Conservation (phyloP, 1,140 invertebrate genomes). For the Luehdorfia chinensis region DNA sequence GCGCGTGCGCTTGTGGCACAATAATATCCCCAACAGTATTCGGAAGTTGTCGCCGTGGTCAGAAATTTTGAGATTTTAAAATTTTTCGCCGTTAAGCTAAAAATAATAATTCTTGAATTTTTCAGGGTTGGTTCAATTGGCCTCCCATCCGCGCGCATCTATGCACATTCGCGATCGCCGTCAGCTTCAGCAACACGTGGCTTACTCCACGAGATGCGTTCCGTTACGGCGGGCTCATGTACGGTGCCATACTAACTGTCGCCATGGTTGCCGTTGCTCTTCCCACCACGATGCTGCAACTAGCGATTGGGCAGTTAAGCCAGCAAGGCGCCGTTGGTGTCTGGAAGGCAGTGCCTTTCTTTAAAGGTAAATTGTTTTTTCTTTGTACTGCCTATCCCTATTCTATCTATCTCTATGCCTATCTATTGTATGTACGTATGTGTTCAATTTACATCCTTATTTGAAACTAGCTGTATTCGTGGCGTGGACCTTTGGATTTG, state of each 20-base stretch:
- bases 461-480: too few relatives aligned
- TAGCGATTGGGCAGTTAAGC: constrained; percentile 87
- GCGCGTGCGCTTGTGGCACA: too few relatives aligned
- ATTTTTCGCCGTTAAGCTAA: too few relatives aligned
- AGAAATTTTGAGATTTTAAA: too few relatives aligned
- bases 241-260: constrained; percentile 82
- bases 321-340: constrained; percentile 86
- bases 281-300: constrained; percentile 86
- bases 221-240: constrained; percentile 79
- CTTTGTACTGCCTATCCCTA: background rate
- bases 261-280: constrained; percentile 82
- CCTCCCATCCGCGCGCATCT: constrained; percentile 42
- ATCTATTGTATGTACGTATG: background rate
- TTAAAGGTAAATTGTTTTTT: constrained; percentile 80
- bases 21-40: too few relatives aligned
- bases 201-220: constrained; percentile 75
- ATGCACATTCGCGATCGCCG: constrained; percentile 74
- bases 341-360: constrained; percentile 88
- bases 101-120: too few relatives aligned
- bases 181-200: constrained; percentile 75
- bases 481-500: too few relatives aligned
- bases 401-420: constrained; percentile 7
- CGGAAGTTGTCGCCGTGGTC: too few relatives aligned
- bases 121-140: constrained; percentile 42
- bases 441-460: too few relatives aligned